Evolutionary conservation across 1,140 invertebrate genomes (phyloP), one percentile per base, ranked within the genome.

Genomic region (Drosophila bifasciata): DNA sequence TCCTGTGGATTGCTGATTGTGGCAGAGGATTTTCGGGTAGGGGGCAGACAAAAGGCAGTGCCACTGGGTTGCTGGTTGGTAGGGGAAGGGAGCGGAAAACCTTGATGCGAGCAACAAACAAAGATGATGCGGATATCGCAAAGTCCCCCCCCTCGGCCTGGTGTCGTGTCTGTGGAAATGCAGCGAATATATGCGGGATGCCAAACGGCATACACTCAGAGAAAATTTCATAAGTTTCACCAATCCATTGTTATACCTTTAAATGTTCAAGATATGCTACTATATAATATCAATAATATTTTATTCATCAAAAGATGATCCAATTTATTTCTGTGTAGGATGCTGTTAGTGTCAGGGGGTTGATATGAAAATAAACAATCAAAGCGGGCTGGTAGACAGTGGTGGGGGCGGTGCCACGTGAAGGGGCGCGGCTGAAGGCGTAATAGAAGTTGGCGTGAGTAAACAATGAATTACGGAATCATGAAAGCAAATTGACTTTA

Each of bases 401-500:
- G 9, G 4, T 11, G 32, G 11, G 32, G 32, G 1, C 5, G 32
- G 11, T 36, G 32, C 32, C 32, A 36, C 32, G 32, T 28, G 60
- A 3, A 3, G 39, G 49, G 45, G 11, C 5, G 51, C 40, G 51
- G 63, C 69, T 58, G 83, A 71, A 71, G 78, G 74, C 77, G 81
- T 78, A 81, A 78, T 79, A 88, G 83, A 83, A 88, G 83, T 88
- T 88, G 85, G 78, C 83, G 83, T 80, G 74, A 70, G 61, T 88
- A 88, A 89, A 89, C 84, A 89, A 89, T 89, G 84, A 89, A 89
- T 89, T 89, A 89, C 84, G 85, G 84, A 89, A 89, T 89, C 84
- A 89, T 89, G 84, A 89, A 89, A 89, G 84, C 84, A 89, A 89
- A 89, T 89, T 89, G 84, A 89, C 84, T 89, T 89, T 89, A 89